A percentile compares a stretch with the other conserved stretches of the same genome.
These are phyloP conservation scores for Thecophora atra DNA, from an alignment of 2,888 invertebrate species.

Conservation along the genomic window DNA sequence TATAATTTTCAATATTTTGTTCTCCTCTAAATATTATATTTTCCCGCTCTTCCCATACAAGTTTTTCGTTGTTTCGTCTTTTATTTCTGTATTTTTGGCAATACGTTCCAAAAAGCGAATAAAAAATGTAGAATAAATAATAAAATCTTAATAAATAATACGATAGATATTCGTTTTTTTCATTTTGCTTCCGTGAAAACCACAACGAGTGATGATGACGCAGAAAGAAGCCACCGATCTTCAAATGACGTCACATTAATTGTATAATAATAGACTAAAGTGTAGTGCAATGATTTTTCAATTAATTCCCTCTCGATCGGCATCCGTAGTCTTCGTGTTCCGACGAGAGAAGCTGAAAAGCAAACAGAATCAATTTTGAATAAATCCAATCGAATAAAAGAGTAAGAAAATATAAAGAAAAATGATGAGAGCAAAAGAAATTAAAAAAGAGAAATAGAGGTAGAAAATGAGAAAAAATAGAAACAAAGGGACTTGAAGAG, in stretches of 20 bases:
- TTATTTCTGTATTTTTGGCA: not conserved
- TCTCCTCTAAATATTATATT: no score
- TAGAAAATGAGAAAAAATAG: not conserved
- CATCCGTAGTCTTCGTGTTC: no score
- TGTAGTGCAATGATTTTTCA: not conserved
- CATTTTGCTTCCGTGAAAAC: not conserved
- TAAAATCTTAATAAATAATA: no score
- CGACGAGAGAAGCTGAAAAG: not conserved
- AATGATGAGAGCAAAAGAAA: not conserved
- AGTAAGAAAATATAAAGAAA: not conserved
- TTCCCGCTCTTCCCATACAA: no score
- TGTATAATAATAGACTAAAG: not conserved
- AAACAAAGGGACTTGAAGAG: not conserved
- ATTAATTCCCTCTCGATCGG: not conserved
- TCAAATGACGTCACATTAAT: conserved; percentile 12
- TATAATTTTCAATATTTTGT: no score
- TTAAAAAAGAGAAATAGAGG: not conserved
- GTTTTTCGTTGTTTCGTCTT: no score
- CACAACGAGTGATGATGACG: not conserved
- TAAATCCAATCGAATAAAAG: not conserved
- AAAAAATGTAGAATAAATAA: no score
- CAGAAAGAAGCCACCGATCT: not conserved
- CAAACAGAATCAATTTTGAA: not conserved
- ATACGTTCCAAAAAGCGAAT: not conserved
- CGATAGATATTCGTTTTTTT: not conserved